Conservation (phyloP, 2,113 vertebrate genomes). For the Rissa tridactyla region DNA sequence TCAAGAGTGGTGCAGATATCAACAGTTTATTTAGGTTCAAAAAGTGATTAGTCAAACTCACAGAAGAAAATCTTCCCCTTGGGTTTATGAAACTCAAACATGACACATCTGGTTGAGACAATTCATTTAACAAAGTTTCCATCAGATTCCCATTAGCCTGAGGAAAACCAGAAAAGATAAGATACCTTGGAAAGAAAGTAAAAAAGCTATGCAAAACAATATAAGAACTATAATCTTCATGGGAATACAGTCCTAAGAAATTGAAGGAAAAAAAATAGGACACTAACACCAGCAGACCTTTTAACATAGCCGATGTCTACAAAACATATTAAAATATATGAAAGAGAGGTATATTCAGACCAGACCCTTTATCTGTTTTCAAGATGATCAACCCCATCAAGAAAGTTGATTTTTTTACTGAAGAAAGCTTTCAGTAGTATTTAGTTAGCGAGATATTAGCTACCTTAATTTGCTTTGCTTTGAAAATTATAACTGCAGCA, state of each 20-base stretch:
- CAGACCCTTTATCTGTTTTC: not conserved
- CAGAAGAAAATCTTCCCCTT: not conserved
- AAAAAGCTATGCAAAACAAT: not conserved
- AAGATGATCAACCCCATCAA: not conserved
- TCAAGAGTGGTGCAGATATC: not conserved
- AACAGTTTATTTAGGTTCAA: not conserved
- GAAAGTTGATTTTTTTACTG: not conserved
- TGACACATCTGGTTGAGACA: not conserved
- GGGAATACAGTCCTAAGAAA: not conserved
- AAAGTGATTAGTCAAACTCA: not conserved
- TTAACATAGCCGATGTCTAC: fast-evolving
- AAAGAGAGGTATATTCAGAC: not conserved
- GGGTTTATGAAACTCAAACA: not conserved
- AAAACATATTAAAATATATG: not conserved
- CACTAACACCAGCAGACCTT: not conserved
- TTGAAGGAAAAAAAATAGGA: not conserved
- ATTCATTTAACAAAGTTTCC: not conserved
- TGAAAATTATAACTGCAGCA: not conserved
- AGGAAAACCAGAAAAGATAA: not conserved
- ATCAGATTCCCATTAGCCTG: not conserved
- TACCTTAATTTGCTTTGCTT: not conserved
- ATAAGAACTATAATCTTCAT: not conserved
- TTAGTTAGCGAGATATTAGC: not conserved
- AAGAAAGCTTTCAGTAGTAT: not conserved
- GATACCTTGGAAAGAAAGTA: not conserved